phyloP scores from a whole-genome alignment of 2,797 vertebrate species.

The Megaceryle alcyon region DNA sequence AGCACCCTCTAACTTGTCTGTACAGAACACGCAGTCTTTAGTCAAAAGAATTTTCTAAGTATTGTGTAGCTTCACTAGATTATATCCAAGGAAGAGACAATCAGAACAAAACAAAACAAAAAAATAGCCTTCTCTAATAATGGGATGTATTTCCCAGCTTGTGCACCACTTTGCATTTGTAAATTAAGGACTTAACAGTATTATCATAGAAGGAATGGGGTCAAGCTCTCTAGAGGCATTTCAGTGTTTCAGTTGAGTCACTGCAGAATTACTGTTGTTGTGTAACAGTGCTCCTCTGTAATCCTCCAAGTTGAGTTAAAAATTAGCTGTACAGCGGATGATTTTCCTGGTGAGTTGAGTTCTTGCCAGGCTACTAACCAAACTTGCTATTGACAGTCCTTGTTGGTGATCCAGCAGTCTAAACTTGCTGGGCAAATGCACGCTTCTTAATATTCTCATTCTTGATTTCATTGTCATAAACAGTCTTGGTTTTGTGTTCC shows the following conservation, averaged over 20 bases:
- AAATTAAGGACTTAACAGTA: neutral
- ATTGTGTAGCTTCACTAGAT: neutral
- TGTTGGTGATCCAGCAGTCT: neutral
- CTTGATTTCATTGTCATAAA: neutral
- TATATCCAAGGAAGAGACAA: neutral
- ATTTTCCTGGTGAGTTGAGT: neutral
- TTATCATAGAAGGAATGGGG: neutral
- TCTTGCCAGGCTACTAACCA: neutral
- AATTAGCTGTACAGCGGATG: neutral
- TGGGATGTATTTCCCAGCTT: neutral
- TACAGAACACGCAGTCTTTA: neutral
- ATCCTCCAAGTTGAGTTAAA: neutral
- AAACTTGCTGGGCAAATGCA: neutral
- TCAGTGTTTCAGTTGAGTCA: neutral
- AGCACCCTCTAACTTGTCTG: neutral
- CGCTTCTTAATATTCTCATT: neutral
- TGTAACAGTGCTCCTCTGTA: neutral
- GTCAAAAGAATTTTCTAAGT: neutral
- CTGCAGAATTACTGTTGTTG: neutral
- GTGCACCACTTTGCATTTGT: neutral
- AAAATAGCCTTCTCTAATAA: neutral
- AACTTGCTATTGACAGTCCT: neutral
- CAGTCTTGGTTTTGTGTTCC: constrained; percentile 1
- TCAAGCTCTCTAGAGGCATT: neutral
- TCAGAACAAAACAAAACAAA: neutral